Conservation (phyloP, 1,140 invertebrate genomes). For the Nymphalis io region DNA sequence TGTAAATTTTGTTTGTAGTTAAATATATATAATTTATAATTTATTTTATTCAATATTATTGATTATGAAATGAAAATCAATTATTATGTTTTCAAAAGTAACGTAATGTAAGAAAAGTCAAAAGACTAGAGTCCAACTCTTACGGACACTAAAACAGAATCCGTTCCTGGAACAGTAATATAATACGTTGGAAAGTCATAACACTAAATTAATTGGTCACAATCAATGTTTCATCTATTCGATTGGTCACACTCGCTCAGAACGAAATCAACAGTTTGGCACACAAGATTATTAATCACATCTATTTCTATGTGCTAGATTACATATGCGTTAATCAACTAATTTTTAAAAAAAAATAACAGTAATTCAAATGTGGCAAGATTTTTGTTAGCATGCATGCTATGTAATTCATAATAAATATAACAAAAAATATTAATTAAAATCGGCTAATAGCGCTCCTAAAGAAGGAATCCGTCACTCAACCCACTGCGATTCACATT, state of each 20-base stretch:
- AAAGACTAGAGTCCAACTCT: no score
- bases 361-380: no score
- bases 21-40: neutral
- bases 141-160: neutral
- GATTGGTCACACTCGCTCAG: conserved; percentile 3
- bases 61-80: no score
- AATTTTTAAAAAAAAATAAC: no score
- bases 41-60: neutral
- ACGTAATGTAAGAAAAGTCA: no score
- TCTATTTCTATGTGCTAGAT: neutral
- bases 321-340: neutral
- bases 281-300: conserved; percentile 11
- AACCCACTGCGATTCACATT: no score
- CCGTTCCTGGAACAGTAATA: neutral
- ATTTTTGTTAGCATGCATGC: no score
- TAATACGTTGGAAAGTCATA: conserved; percentile 5
- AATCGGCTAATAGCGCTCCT: no score
- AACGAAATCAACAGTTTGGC: neutral
- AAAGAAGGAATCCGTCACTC: no score
- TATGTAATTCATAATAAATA: no score
- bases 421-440: no score
- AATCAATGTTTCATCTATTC: neutral
- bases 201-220: conserved; percentile 4
- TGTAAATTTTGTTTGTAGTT: neutral
- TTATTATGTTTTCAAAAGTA: no score